Evolutionary conservation across 1,140 invertebrate genomes (phyloP).

Genomic region (Hycleus cichorii): DNA sequence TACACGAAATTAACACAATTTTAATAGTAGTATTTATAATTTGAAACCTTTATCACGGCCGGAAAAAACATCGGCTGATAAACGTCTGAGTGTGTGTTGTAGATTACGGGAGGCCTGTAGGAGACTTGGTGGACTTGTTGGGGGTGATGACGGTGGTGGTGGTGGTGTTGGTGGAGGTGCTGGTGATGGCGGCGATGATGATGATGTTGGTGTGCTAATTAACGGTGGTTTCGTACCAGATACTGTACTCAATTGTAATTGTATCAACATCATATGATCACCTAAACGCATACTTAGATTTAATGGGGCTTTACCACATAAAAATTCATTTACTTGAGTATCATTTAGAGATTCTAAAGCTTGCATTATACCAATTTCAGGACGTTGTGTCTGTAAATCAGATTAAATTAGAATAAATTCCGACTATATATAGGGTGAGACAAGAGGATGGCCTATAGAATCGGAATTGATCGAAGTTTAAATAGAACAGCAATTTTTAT

Average conservation of each 20-base stretch:
- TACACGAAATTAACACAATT: neutral
- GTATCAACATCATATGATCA: slow-evolving; percentile 95
- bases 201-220: slow-evolving; percentile 6
- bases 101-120: slow-evolving; percentile 85
- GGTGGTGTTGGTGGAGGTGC: slow-evolving; percentile 17
- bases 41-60: slow-evolving; percentile 44
- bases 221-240: slow-evolving; percentile 40
- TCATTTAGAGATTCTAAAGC: slow-evolving; percentile 89
- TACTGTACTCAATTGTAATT: slow-evolving; percentile 84
- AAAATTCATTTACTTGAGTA: slow-evolving; percentile 89
- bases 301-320: slow-evolving; percentile 86
- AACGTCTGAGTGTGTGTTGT: slow-evolving; percentile 82
- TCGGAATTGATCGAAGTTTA: too few relatives aligned
- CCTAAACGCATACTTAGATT: slow-evolving; percentile 91
- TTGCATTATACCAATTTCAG: slow-evolving; percentile 91
- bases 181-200: slow-evolving; percentile 32
- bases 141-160: slow-evolving; percentile 15
- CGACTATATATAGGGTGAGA: too few relatives aligned
- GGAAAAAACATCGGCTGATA: slow-evolving; percentile 81
- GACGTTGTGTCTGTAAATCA: slow-evolving; percentile 71
- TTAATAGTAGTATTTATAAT: neutral
- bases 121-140: slow-evolving; percentile 44
- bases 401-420: neutral
- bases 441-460: too few relatives aligned
- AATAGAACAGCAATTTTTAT: too few relatives aligned